Evolutionary conservation across 2,888 invertebrate genomes (phyloP), one percentile per base, ranked within the genome.

Genomic region (Athalia rosae): DNA sequence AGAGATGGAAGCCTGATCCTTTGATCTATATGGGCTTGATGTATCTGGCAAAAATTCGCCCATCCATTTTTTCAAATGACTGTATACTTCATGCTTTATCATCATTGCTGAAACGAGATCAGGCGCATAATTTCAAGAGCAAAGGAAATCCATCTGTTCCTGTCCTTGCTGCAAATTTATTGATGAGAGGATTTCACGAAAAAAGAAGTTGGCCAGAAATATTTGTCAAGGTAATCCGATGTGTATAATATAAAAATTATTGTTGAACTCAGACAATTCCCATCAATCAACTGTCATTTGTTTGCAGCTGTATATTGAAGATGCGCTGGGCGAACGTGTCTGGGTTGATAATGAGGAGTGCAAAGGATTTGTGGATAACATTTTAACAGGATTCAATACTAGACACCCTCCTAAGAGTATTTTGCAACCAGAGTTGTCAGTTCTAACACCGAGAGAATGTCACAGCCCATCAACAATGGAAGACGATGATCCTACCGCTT

Each of bases 281-380:
- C 61, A 58, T 59, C 50, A 58, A 9, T 53, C 66, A 76, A 53
- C 59, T 28, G 7, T 69, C 15, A 15, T 76, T 66, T 84, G 76
- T 79, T 88, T 90, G 5, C 85, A 96, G 94, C 93, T 97, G 0
- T 99, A 97, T 89, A 94, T 98, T 79, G 99, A 99, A 87, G 99
- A 99, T 91, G 97, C 98, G 0, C 91, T 98, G 1, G 97, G 96
- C 62, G 99, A 99, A 86, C 92, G 98, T 56, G 93, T 96, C 82
- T 99, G 99, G 97, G 97, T 98, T 28, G 99, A 99, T 88, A 94
- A 96, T 84, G 94, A 96, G 0, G 96, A 97, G 90, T 98, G 98
- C 88, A 95, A 95, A 85, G 94, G 95, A 41, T 95, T 98, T 87
- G 96, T 97, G 0, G 97, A 97, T 83, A 99, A 98, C 89, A 95